Percentiles rank a stretch among this genome's conserved stretches.
phyloP scores from a whole-genome alignment of 2,113 vertebrate genomes.

The Protobothrops flavoviridis region DNA sequence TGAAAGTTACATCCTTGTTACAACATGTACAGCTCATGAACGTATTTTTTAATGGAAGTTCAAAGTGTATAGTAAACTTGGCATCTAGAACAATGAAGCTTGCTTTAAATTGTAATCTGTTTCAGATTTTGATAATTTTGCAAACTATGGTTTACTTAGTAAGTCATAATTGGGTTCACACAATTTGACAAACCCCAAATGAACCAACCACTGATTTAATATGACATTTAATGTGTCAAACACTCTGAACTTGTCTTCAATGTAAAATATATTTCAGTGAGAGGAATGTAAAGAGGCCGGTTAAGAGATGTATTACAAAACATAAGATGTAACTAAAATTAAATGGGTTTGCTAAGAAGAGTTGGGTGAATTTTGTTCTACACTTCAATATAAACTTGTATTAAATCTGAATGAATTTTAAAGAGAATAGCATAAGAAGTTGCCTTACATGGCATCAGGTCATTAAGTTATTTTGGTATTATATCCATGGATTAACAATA shows the following conservation, averaged over 20 bases:
- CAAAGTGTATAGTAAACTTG: not conserved
- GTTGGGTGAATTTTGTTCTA: not conserved
- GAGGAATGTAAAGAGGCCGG: not conserved
- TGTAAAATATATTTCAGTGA: not conserved
- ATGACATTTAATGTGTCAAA: not conserved
- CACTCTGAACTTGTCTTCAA: not conserved
- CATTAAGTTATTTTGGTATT: not conserved
- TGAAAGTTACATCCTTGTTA: not conserved
- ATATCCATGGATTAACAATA: not conserved
- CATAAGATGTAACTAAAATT: not conserved
- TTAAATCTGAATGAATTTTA: not conserved
- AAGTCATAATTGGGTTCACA: not conserved
- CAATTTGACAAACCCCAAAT: not conserved
- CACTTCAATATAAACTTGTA: not conserved
- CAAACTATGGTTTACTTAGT: not conserved
- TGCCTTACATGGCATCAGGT: not conserved
- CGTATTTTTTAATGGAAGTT: not conserved
- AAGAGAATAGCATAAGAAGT: not conserved
- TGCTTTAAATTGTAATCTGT: not conserved
- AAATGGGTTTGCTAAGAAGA: not conserved
- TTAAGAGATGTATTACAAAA: not conserved
- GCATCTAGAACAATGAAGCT: not conserved
- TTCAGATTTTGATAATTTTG: not conserved
- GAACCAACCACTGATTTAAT: not conserved
- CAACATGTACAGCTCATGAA: conserved; percentile 13